Conservation (phyloP, 2,888 invertebrate species). For the Phrixothrix hirtus region DNA sequence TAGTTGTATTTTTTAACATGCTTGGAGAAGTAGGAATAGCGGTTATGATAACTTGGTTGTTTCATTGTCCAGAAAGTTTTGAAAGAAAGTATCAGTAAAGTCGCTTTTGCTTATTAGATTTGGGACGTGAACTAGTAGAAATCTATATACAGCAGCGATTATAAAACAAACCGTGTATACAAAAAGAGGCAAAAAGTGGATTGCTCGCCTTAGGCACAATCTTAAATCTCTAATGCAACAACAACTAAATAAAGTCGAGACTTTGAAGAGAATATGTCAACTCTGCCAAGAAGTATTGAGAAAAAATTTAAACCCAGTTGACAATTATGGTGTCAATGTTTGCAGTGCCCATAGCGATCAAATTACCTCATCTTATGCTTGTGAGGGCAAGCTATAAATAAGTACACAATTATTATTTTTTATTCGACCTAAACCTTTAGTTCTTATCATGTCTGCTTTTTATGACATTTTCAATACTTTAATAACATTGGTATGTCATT, state of each 20-base stretch:
- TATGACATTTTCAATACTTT: too few relatives aligned
- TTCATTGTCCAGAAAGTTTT: background rate
- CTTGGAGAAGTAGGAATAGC: background rate
- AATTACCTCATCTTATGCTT: too few relatives aligned
- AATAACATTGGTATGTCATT: too few relatives aligned
- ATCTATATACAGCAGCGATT: background rate
- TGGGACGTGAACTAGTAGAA: slow-evolving; percentile 1
- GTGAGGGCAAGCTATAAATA: too few relatives aligned
- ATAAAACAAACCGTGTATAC: background rate
- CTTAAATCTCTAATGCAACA: background rate
- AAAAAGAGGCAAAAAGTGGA: background rate
- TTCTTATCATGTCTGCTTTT: too few relatives aligned
- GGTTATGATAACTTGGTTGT: background rate
- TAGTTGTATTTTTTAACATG: background rate
- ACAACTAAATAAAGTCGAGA: background rate
- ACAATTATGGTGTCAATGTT: background rate
- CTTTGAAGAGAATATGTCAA: background rate
- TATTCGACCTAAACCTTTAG: too few relatives aligned
- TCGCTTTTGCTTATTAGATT: background rate
- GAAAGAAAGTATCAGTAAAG: background rate
- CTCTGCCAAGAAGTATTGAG: background rate
- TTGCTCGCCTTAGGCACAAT: slow-evolving; percentile 1
- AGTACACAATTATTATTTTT: too few relatives aligned
- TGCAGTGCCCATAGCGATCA: too few relatives aligned
- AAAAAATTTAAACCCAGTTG: background rate